Conservation (phyloP, 2,113 vertebrate genomes). For the Corynorhinus townsendii region DNA sequence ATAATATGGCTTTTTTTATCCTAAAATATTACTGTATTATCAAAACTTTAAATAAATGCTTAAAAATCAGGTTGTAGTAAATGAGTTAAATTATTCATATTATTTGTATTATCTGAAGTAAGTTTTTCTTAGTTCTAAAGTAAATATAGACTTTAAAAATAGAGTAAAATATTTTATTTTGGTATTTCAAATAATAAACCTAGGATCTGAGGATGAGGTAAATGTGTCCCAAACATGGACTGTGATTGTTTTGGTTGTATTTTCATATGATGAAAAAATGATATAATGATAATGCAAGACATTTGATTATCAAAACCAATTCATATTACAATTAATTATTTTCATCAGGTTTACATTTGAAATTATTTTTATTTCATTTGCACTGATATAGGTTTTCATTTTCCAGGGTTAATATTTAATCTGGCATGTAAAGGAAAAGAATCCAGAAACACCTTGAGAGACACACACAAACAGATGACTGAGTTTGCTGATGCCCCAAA, state of each 20-base stretch:
- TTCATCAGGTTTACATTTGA: background rate
- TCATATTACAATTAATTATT: background rate
- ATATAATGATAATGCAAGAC: background rate
- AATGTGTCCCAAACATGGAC: background rate
- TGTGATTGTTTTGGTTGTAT: background rate
- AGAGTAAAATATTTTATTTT: conserved; percentile 13
- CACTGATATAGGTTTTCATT: background rate
- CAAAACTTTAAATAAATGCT: background rate
- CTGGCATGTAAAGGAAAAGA: background rate
- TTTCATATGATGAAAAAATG: background rate
- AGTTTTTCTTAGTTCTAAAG: conserved; percentile 6
- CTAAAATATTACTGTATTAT: background rate
- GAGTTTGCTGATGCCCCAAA: background rate
- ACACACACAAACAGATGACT: background rate
- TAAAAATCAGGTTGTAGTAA: conserved; percentile 6
- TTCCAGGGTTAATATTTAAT: background rate
- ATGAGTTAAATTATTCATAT: conserved; percentile 23
- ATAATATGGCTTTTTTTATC: background rate
- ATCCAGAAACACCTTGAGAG: background rate
- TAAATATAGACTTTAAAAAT: background rate
- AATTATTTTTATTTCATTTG: background rate
- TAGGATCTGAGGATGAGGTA: background rate
- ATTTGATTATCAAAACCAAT: background rate
- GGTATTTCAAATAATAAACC: conserved; percentile 8
- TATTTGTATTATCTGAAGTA: background rate